A percentile compares a stretch with the other conserved stretches of the same genome.
phyloP scores from a whole-genome alignment of 2,113 vertebrate genomes.

The Protobothrops mucrosquamatus region DNA sequence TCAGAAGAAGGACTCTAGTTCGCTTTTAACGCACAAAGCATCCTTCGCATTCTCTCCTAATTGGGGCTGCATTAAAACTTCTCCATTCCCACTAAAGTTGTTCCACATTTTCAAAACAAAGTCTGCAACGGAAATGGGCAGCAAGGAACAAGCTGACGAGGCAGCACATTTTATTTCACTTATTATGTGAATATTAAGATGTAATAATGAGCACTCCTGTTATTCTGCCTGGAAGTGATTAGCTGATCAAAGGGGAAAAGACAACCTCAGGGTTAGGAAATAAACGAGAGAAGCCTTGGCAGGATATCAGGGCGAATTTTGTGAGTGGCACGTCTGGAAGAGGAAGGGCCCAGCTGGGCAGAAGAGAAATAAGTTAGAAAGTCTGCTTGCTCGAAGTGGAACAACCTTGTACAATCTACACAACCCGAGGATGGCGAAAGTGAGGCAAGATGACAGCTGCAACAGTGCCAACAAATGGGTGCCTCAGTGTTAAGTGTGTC shows the following conservation, averaged over 20 bases:
- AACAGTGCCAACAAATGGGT: background rate
- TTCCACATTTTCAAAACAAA: conserved; percentile 54
- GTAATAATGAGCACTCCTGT: conserved; percentile 57
- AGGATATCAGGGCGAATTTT: conserved; percentile 60
- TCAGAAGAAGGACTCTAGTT: conserved; percentile 30
- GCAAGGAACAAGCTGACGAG: conserved; percentile 45
- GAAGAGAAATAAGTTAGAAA: conserved; percentile 50
- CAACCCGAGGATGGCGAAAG: background rate
- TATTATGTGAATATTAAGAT: conserved; percentile 63
- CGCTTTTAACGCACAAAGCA: conserved; percentile 38
- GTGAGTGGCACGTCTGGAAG: conserved; percentile 29
- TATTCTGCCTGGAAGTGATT: conserved; percentile 59
- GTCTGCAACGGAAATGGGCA: conserved; percentile 42
- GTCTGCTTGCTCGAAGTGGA: conserved; percentile 59
- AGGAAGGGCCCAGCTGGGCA: background rate
- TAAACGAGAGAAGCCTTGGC: conserved; percentile 60
- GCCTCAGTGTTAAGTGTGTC: no score
- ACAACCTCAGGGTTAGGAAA: conserved; percentile 58
- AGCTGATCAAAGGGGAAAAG: conserved; percentile 59
- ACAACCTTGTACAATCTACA: background rate
- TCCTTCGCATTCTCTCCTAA: conserved; percentile 43
- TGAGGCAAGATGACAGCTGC: background rate
- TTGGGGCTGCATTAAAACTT: conserved; percentile 41
- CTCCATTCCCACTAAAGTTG: conserved; percentile 38
- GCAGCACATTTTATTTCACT: conserved; percentile 64